Conservation (phyloP, 2,888 invertebrate species). For the Agrotis segetum region DNA sequence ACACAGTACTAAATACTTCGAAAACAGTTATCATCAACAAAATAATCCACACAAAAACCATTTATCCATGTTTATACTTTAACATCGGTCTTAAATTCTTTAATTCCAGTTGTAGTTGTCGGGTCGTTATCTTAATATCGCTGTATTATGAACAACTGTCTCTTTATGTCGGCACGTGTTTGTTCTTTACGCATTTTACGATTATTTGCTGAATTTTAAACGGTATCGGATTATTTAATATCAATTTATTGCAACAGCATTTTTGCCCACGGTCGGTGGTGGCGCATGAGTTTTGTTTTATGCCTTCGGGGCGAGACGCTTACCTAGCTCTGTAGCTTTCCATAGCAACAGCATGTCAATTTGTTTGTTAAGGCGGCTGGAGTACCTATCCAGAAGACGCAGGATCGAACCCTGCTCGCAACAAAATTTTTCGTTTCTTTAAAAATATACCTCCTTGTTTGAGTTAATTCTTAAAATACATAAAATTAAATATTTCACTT, state of each 20-base stretch:
- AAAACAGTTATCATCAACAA: too few relatives aligned
- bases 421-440: too few relatives aligned
- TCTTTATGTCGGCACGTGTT: conserved; percentile 55
- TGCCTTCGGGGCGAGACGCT: too few relatives aligned
- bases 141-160: conserved; percentile 51
- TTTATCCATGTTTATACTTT: neutral
- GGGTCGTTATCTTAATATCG: conserved; percentile 52
- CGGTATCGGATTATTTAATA: conserved; percentile 56
- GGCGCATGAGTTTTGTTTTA: conserved; percentile 15
- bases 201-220: conserved; percentile 53
- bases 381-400: too few relatives aligned
- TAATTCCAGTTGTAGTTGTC: conserved; percentile 32
- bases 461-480: too few relatives aligned
- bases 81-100: conserved; percentile 27
- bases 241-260: conserved; percentile 38
- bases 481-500: too few relatives aligned
- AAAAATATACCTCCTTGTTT: too few relatives aligned
- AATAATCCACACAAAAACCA: neutral
- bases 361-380: too few relatives aligned
- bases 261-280: conserved; percentile 22
- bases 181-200: conserved; percentile 61
- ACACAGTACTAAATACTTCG: neutral
- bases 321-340: too few relatives aligned
- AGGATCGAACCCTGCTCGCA: too few relatives aligned
- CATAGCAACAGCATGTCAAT: too few relatives aligned